A percentile compares a stretch with the other conserved stretches of the same genome.
These are phyloP conservation scores for Nasonia longicornis DNA, from an alignment of 1,140 invertebrate species.

Conservation along the genomic window DNA sequence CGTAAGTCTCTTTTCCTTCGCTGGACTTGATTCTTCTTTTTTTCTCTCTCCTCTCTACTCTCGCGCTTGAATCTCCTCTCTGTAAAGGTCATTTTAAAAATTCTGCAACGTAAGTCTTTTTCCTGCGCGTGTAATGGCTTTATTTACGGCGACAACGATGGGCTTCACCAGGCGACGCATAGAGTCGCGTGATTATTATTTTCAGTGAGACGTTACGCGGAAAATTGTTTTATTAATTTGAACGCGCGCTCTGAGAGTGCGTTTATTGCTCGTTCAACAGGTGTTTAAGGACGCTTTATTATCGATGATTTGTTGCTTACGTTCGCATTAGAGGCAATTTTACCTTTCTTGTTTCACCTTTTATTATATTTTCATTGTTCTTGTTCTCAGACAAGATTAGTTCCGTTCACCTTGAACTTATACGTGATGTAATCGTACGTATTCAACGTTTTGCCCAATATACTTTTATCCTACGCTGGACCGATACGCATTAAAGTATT, in stretches of 20 bases:
- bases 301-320: too few species aligned
- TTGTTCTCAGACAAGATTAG: background rate
- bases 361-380: too few species aligned
- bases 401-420: background rate
- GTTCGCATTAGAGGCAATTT: too few species aligned
- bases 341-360: too few species aligned
- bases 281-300: background rate
- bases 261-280: background rate
- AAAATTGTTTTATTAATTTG: too few species aligned
- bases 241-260: background rate
- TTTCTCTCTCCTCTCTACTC: background rate
- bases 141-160: background rate
- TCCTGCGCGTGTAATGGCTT: background rate
- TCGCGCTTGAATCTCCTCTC: background rate
- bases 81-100: background rate
- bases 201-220: background rate
- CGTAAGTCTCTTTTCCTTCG: background rate
- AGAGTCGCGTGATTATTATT: background rate
- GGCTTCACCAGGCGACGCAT: background rate
- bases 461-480: background rate
- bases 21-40: background rate
- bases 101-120: background rate
- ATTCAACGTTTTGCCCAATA: background rate
- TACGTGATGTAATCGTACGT: background rate
- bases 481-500: background rate